These are phyloP conservation scores for Tetrax tetrax DNA, from an alignment of 2,113 vertebrate genomes.

Conservation along the genomic window DNA sequence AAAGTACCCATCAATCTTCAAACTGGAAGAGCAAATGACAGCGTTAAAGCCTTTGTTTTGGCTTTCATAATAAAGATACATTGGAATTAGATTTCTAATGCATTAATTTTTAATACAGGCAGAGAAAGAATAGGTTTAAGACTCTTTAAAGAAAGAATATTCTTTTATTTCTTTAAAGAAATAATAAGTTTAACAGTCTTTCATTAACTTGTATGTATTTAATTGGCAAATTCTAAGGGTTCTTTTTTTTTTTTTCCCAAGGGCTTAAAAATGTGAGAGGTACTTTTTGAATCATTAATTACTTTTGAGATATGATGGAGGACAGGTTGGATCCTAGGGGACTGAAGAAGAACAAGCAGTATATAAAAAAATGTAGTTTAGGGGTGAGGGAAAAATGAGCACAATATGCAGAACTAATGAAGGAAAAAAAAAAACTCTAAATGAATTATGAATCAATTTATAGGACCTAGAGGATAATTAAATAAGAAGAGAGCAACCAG, in stretches of 20 bases:
- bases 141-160: not conserved
- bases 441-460: not conserved
- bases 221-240: not conserved
- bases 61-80: not conserved
- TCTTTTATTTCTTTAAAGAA: not conserved
- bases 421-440: not conserved
- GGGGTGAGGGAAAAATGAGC: not conserved
- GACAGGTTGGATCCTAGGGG: not conserved
- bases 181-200: not conserved
- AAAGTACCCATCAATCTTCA: not conserved
- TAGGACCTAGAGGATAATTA: not conserved
- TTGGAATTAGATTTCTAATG: not conserved
- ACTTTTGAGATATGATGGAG: not conserved
- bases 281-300: slow-evolving; percentile 15
- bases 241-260: not conserved
- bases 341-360: not conserved
- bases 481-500: not conserved
- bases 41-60: not conserved
- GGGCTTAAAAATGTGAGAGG: not conserved
- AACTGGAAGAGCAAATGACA: not conserved
- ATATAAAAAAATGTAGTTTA: not conserved
- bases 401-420: not conserved
- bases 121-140: not conserved
- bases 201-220: not conserved
- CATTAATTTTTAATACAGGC: not conserved